Conservation (phyloP, 2,888 invertebrate genomes). For the Phyllotreta cruciferae region DNA sequence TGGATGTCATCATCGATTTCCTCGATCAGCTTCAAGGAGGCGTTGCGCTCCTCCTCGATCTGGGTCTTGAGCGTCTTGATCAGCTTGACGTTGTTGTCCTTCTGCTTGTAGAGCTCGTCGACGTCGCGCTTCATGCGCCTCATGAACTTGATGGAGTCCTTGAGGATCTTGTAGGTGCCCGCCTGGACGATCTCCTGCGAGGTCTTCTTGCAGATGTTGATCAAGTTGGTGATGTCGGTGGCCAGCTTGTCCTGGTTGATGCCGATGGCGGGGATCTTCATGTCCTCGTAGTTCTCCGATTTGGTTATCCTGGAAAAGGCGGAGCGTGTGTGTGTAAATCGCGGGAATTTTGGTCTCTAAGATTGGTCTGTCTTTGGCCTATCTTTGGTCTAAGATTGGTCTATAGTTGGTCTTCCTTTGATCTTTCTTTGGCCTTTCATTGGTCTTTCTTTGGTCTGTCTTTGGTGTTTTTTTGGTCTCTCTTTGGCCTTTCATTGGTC, state of each 20-base stretch:
- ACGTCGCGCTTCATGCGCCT: constrained; percentile 14
- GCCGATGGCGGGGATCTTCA: constrained; percentile 37
- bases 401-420: too few relatives aligned
- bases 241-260: constrained; percentile 45
- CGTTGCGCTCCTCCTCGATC: constrained; percentile 39
- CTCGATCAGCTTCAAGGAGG: constrained; percentile 40
- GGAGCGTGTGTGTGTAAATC: not conserved
- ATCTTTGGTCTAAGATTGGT: too few relatives aligned
- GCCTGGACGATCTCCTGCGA: constrained; percentile 32
- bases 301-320: constrained; percentile 38
- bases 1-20: constrained; percentile 44
- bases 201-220: constrained; percentile 37
- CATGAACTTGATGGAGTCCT: constrained; percentile 27
- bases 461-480: too few relatives aligned
- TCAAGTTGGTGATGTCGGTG: constrained; percentile 41
- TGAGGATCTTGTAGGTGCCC: constrained; percentile 29
- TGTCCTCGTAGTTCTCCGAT: constrained; percentile 41
- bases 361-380: too few relatives aligned
- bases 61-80: constrained; percentile 39
- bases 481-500: too few relatives aligned
- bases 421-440: too few relatives aligned
- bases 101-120: not conserved
- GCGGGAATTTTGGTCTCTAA: not conserved
- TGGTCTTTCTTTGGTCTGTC: too few relatives aligned
- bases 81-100: constrained; percentile 8